Conservation (phyloP, 2,113 vertebrate genomes). For the Cryptotis parvus region DNA sequence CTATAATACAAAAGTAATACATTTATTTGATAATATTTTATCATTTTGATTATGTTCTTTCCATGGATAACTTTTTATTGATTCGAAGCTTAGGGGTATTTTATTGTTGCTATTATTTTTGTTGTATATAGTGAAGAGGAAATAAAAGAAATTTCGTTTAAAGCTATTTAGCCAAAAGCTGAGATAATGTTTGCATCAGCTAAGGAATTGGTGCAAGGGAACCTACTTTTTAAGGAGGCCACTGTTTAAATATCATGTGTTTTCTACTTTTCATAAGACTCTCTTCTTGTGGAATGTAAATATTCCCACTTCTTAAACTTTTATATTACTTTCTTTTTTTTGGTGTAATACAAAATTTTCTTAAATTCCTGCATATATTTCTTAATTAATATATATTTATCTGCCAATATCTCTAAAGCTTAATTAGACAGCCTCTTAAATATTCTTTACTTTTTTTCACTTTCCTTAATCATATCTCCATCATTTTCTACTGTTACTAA, state of each 20-base stretch:
- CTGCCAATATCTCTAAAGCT: neutral
- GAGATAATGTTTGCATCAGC: conserved; percentile 69
- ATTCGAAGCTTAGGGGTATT: neutral
- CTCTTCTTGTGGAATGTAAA: conserved; percentile 75
- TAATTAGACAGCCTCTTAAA: conserved; percentile 57
- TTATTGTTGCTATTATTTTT: conserved; percentile 8
- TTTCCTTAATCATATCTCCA: conserved; percentile 78
- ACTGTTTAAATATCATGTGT: conserved; percentile 66
- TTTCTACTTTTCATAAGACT: conserved; percentile 76
- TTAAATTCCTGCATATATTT: neutral
- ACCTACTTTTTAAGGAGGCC: conserved; percentile 71
- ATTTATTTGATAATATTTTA: conserved; percentile 7
- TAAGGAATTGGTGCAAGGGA: conserved; percentile 70
- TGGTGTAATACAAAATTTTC: neutral
- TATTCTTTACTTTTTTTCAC: conserved; percentile 58
- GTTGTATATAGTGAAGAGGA: neutral
- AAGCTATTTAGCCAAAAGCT: neutral
- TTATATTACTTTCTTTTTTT: conserved; percentile 63
- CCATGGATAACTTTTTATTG: conserved; percentile 14
- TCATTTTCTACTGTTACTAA: conserved; percentile 84
- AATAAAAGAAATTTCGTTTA: neutral
- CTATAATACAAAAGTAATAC: neutral
- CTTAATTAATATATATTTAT: neutral
- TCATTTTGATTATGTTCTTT: neutral
- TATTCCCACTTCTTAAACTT: conserved; percentile 70